Percentiles rank a stretch among this genome's conserved stretches.
These are phyloP conservation scores for Amphiprion clarkii DNA, from an alignment of 2,797 vertebrate genomes.

Conservation along the genomic window DNA sequence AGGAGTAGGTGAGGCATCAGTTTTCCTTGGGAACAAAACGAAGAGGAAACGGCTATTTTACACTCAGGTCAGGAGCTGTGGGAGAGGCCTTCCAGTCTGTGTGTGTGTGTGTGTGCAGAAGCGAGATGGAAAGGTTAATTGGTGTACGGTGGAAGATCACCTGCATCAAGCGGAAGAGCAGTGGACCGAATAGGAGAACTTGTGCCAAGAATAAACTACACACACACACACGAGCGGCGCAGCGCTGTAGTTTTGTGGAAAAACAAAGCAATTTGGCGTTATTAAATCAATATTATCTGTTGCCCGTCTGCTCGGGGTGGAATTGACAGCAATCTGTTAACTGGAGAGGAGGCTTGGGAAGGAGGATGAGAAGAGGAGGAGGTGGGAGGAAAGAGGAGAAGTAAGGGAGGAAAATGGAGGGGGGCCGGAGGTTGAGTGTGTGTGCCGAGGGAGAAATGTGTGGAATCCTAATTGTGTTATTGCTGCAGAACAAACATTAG, in stretches of 20 bases:
- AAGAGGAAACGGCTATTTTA: conserved; percentile 74
- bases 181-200: conserved; percentile 39
- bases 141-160: conserved; percentile 56
- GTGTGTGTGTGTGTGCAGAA: conserved; percentile 13
- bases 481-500: conserved; percentile 83
- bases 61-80: conserved; percentile 71
- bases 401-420: conserved; percentile 10
- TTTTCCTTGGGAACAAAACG: conserved; percentile 74
- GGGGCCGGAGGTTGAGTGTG: conserved; percentile 44
- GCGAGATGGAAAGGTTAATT: conserved; percentile 67
- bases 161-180: conserved; percentile 60
- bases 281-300: conserved; percentile 65
- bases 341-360: not conserved
- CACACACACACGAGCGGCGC: conserved; percentile 6
- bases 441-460: conserved; percentile 64
- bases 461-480: conserved; percentile 85
- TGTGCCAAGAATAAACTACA: conserved; percentile 43
- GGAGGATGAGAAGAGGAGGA: not conserved
- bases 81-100: conserved; percentile 41
- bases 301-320: conserved; percentile 20
- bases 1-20: conserved; percentile 55
- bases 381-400: conserved; percentile 1
- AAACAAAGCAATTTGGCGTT: conserved; percentile 29
- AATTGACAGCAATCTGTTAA: conserved; percentile 43
- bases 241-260: conserved; percentile 24